phyloP scores from a whole-genome alignment of 2,113 vertebrate species.

The Cyphomyrus discorhynchus region DNA sequence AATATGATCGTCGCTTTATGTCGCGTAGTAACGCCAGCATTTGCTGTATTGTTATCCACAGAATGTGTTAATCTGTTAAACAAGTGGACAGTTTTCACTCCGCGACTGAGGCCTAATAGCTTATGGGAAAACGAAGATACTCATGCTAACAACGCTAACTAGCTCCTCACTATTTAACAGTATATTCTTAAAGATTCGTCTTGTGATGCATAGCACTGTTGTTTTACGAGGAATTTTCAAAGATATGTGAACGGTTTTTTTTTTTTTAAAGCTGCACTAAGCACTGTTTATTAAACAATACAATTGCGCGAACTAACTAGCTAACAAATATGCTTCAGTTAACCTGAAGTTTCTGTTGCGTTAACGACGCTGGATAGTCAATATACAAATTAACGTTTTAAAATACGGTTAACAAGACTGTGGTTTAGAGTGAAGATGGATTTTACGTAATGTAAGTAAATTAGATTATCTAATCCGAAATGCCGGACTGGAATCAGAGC shows the following conservation, averaged over 20 bases:
- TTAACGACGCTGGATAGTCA: background rate
- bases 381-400: background rate
- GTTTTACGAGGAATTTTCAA: background rate
- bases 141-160: background rate
- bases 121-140: background rate
- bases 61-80: background rate
- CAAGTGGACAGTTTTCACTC: background rate
- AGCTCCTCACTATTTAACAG: background rate
- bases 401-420: background rate
- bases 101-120: background rate
- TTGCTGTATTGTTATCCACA: background rate
- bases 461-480: background rate
- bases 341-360: background rate
- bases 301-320: background rate
- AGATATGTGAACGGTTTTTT: background rate
- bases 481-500: background rate
- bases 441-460: background rate
- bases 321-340: background rate
- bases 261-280: background rate
- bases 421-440: background rate
- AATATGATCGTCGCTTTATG: background rate
- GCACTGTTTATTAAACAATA: background rate
- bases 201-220: background rate
- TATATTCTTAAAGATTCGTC: background rate
- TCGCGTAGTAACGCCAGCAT: background rate